Evolutionary conservation across 2,888 invertebrate species (phyloP).

Genomic region (Pristionchus mayeri): DNA sequence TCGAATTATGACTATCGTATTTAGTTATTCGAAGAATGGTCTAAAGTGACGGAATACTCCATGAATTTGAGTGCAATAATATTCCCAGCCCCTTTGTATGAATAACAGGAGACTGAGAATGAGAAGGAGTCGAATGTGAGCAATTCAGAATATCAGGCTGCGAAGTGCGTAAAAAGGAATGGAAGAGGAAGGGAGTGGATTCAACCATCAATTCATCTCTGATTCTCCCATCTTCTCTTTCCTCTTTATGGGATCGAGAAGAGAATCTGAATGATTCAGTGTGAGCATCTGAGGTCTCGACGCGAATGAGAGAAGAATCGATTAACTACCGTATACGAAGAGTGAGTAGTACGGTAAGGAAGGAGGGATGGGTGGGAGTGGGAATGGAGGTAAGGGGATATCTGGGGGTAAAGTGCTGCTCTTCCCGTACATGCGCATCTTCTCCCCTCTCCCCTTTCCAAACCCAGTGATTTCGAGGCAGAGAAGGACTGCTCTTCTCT

Average conservation of each 20-base stretch:
- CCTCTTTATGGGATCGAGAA: slow-evolving; percentile 6
- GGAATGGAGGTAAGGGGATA: neutral
- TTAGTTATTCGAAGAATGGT: no score
- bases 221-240: slow-evolving; percentile 13
- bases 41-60: no score
- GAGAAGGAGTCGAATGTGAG: neutral
- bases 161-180: neutral
- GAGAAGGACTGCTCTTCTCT: neutral
- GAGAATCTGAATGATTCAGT: neutral
- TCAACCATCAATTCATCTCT: slow-evolving; percentile 27
- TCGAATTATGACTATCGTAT: no score
- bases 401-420: slow-evolving; percentile 15
- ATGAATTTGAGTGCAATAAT: no score
- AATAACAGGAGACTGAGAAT: neutral
- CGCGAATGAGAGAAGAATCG: neutral
- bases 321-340: neutral
- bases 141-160: neutral
- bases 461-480: slow-evolving; percentile 13
- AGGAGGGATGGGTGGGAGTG: neutral
- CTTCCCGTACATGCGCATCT: neutral
- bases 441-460: slow-evolving; percentile 13
- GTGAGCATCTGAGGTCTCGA: neutral
- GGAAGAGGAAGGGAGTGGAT: neutral
- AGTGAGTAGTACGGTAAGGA: neutral
- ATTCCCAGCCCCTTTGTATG: neutral